Evolutionary conservation across 2,797 vertebrate genomes (phyloP).

Genomic region (Spatula clypeata): DNA sequence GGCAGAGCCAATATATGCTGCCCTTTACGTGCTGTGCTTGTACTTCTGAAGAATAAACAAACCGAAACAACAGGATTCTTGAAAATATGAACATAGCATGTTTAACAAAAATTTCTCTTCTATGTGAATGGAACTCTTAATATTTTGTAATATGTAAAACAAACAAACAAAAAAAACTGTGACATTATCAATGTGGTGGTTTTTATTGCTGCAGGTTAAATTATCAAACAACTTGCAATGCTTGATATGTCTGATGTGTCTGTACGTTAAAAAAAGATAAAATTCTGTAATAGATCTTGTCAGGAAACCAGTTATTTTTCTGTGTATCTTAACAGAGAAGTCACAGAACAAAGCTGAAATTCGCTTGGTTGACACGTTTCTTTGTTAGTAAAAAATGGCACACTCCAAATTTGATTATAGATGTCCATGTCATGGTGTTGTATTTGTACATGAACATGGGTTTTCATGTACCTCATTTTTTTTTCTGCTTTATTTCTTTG

Average conservation of each 20-base stretch:
- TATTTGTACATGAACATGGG: not conserved
- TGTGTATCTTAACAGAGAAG: not conserved
- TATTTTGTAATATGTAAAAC: not conserved
- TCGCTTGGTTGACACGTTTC: not conserved
- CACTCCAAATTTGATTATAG: not conserved
- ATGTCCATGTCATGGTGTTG: rapidly evolving
- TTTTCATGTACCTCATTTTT: not conserved
- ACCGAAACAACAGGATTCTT: not conserved
- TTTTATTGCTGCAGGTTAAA: not conserved
- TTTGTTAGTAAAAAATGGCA: not conserved
- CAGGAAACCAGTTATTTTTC: not conserved
- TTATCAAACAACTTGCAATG: not conserved
- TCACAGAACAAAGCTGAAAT: not conserved
- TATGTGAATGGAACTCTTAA: not conserved
- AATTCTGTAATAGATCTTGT: not conserved
- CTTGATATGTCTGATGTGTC: no score
- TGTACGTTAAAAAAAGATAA: not conserved
- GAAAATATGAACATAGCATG: rapidly evolving
- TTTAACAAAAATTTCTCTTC: not conserved
- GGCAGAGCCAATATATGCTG: not conserved
- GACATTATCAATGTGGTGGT: not conserved
- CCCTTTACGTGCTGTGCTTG: not conserved
- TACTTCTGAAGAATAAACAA: not conserved
- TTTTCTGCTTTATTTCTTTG: not conserved
- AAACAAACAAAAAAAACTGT: not conserved